Evolutionary conservation across 1,140 invertebrate genomes (phyloP), one percentile per base, ranked within the genome.

Genomic region (Hermatobates lingyangjiaoensis): DNA sequence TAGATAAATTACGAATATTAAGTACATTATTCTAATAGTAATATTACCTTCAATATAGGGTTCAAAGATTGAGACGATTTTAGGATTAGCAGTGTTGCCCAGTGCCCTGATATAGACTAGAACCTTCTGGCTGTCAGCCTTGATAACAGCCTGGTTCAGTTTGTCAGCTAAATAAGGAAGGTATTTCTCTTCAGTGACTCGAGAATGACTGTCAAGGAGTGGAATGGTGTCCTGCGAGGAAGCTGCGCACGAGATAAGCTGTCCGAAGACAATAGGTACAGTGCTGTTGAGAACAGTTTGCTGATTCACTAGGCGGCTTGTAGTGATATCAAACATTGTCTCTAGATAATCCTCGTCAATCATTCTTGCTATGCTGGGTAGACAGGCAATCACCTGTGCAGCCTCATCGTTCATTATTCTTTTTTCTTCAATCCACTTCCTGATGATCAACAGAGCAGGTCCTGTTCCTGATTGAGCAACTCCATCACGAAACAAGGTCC

Each of bases 391-490:
- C 7, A 80, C 56, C 46, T 69, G 50, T 5, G 71, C 70, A 21
- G 76, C 76, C 64, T 77, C 72, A 25, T 63, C 54, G 7, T 61
- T 64, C 50, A 61, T 21, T 10, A 81, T 63, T 57, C 74, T 70
- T n/a, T 68, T 66, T 14, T 55, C 64, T 48, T 71, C 53, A 24
- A 82, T 75, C 76, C 71, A 76, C 7, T 71, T 52, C 55, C 70
- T 68, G 26, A 81, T 70, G 51, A 64, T 63, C 18, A 72, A 49
- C 45, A 80, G 70, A 27, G 77, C 74, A 2, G 80, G 77, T 34
- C 71, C 67, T 10, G 76, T 81, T 52, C 79, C 81, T 24, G 71
- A 66, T 62, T 77, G 69, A 14, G 71, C 63, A 3, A 81, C 66
- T 24, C 74, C 73, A 58, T 80, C 76, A 42, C 74, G 71, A 61